phyloP scores from a whole-genome alignment of 2,797 vertebrate species.

The Peromyscus attwateri region DNA sequence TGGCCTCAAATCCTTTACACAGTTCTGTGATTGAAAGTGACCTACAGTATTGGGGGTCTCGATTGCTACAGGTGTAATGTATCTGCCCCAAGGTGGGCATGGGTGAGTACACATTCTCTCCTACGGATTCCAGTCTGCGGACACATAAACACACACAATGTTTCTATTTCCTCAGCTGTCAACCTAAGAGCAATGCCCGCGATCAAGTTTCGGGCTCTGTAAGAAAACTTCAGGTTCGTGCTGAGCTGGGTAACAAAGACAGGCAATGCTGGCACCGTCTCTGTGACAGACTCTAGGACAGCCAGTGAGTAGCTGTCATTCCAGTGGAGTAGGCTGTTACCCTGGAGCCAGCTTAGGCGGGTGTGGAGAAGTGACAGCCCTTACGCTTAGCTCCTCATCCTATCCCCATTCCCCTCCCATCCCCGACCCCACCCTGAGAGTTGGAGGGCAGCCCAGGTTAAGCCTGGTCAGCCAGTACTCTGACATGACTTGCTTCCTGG shows the following conservation, averaged over 20 bases:
- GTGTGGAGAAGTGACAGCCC: neutral
- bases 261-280: slow-evolving; percentile 26
- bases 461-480: neutral
- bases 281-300: neutral
- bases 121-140: neutral
- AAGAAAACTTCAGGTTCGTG: neutral
- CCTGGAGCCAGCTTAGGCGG: neutral
- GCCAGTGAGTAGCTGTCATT: neutral
- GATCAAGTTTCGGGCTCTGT: neutral
- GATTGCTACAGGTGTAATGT: neutral
- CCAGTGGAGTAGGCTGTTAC: neutral
- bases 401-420: fast-evolving
- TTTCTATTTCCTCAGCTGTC: neutral
- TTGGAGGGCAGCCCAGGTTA: neutral
- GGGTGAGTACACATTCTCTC: neutral
- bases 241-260: neutral
- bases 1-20: neutral
- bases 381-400: neutral
- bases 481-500: neutral
- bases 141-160: neutral
- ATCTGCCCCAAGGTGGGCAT: neutral
- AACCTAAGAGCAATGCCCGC: neutral
- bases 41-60: neutral
- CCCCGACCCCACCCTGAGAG: neutral
- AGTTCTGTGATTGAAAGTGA: neutral